Evolutionary conservation across 2,113 vertebrate species (phyloP).

Genomic region (Channa maculata): DNA sequence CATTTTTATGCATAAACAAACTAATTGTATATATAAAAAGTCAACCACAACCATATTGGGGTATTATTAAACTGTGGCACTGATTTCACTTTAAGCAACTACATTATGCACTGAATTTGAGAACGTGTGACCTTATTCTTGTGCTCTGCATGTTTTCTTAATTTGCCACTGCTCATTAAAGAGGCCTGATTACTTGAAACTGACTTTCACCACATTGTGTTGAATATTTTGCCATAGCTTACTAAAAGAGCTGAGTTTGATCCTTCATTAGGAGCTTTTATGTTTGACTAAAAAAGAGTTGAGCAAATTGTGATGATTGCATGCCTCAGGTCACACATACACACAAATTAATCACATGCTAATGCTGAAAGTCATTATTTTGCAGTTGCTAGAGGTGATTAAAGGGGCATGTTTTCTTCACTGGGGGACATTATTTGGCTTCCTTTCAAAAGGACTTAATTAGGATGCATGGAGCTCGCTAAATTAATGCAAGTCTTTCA

Average conservation of each 20-base stretch:
- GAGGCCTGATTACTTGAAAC: too few species aligned
- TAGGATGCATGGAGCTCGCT: conserved; percentile 15
- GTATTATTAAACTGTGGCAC: too few species aligned
- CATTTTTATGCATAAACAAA: too few species aligned
- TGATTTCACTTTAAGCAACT: too few species aligned
- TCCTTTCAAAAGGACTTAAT: conserved; percentile 27
- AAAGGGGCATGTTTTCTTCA: conserved; percentile 13
- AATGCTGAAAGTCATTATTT: neutral
- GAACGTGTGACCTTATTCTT: too few species aligned
- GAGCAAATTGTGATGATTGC: conserved; percentile 17
- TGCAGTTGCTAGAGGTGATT: neutral
- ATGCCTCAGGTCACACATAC: neutral
- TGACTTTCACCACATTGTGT: too few species aligned
- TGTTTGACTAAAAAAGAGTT: neutral
- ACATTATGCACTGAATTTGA: too few species aligned
- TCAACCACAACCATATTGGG: too few species aligned
- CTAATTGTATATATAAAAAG: too few species aligned
- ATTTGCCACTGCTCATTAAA: too few species aligned
- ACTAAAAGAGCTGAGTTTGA: neutral
- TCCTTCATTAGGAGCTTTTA: neutral
- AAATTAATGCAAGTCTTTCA: conserved; percentile 29
- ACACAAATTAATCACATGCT: conserved; percentile 9
- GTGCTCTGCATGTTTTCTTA: too few species aligned
- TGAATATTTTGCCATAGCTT: too few species aligned
- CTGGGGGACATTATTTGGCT: conserved; percentile 4